Percentiles rank a stretch among this genome's conserved stretches.
Conservation (phyloP, 2,797 vertebrate species). For the Galago senegalensis region DNA sequence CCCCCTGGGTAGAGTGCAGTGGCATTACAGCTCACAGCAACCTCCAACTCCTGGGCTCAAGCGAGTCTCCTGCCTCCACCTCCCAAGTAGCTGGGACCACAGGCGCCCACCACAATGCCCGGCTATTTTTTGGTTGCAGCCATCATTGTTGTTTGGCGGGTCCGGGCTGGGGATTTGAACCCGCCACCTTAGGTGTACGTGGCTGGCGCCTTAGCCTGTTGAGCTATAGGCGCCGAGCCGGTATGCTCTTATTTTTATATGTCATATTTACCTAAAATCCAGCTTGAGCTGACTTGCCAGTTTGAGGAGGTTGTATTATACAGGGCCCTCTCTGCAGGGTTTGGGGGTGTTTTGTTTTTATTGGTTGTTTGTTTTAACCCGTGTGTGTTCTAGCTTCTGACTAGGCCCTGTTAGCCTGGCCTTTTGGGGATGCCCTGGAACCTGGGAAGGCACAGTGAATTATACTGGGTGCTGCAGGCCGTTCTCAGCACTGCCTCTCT, state of each 20-base stretch:
- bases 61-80: too few species aligned
- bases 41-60: too few species aligned
- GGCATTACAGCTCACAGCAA: too few species aligned
- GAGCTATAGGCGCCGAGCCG: too few species aligned
- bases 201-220: too few species aligned
- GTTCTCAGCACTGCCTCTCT: slow-evolving; percentile 71
- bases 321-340: background rate
- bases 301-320: background rate
- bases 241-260: background rate
- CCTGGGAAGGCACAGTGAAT: background rate
- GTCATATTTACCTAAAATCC: background rate
- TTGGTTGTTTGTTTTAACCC: background rate
- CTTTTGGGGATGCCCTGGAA: background rate
- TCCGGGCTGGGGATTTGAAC: too few species aligned
- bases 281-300: background rate
- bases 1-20: too few species aligned
- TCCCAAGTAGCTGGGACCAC: too few species aligned
- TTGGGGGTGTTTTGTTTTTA: background rate
- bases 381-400: background rate
- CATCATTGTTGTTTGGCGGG: too few species aligned
- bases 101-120: too few species aligned
- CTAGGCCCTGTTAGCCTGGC: background rate
- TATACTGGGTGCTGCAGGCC: background rate
- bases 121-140: too few species aligned
- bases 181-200: too few species aligned